These are phyloP conservation scores for Eupleurogrammus muticus DNA, from an alignment of 2,797 vertebrate species.

Conservation along the genomic window DNA sequence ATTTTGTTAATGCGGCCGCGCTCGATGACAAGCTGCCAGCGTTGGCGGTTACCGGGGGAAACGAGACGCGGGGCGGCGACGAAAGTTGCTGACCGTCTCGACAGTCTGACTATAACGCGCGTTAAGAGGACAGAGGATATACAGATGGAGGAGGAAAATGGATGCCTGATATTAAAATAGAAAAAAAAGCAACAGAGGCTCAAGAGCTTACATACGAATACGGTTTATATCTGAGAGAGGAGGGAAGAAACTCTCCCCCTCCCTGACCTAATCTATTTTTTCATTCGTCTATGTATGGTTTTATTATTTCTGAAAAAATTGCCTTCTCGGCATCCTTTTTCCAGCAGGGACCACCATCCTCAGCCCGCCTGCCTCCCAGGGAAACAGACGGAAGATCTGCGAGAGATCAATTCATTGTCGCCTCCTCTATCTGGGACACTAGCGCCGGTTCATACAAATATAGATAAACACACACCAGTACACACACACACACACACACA, in stretches of 20 bases:
- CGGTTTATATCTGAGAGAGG: not conserved
- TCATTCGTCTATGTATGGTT: not conserved
- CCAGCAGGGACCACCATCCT: conserved; percentile 12
- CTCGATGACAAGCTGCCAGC: conserved; percentile 14
- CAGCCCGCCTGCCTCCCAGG: conserved; percentile 22
- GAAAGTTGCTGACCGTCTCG: conserved; percentile 19
- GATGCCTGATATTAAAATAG: conserved; percentile 3
- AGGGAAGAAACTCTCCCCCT: no score
- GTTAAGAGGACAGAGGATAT: not conserved
- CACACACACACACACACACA: no score
- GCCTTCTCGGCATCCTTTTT: conserved; percentile 23
- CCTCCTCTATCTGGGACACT: conserved; percentile 24
- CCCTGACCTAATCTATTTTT: no score
- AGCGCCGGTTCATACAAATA: conserved; percentile 29
- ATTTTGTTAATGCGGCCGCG: conserved; percentile 24
- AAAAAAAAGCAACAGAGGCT: not conserved
- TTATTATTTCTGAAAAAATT: conserved; percentile 7
- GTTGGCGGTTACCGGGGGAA: no score
- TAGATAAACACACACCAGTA: conserved; percentile 4
- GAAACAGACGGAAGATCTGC: conserved; percentile 15
- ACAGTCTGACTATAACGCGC: not conserved
- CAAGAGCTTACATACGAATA: not conserved
- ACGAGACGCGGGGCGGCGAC: no score
- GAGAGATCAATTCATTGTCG: conserved; percentile 31
- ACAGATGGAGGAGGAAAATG: not conserved